Base-by-base conservation (phyloP, 2,797 vertebrate genomes). In the Austrolebias charrua region DNA sequence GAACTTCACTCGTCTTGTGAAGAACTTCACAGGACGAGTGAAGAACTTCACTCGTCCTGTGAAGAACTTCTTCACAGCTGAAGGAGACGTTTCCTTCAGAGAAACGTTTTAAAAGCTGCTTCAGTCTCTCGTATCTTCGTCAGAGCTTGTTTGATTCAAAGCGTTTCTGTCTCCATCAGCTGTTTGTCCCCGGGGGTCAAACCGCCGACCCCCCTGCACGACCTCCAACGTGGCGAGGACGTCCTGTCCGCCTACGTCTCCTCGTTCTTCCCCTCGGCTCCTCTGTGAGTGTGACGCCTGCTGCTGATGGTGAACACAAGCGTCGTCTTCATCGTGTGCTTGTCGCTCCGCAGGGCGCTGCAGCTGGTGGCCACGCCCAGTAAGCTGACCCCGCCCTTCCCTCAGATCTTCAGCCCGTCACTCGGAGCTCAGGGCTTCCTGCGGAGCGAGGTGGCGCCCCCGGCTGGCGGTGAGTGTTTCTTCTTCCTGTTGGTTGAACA, bases 301-400 rank as follows among this genome's bases (percentile, higher is more conserved):
- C 46, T 48, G 13, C n/a, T 11, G 10, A 6, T 31, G 9, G 5
- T 15, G 3, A 12, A 31, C 16, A 9, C 14, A 24, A 2, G n/a
- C 1, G 6, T 28, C 45, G 31, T 2, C 16, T 24, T 64, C 42
- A 29, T 62, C 46, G 4, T 44, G 28, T 63, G 18, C 0, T 19
- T 10, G 4, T 42, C 10, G 0, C 12, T n/a, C 54, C 31, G 0
- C 86, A 94, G 93, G n/a, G 81, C 84, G 28, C 69, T 93, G 13
- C 94, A 94, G 2, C 47, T 97, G 78, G 88, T 96, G 1, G 89
- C 91, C 50, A 71, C 87, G 0, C 92, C 95, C 1, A 95, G 94
- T 38, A 85, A 43, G 5, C 83, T 95, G 73, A 90, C 53, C 0
- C 78, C 95, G 9, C 95, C 97, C 0, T 97, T 95, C 75, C 97